phyloP scores from a whole-genome alignment of 2,888 invertebrate genomes.

The Smittia sp. region DNA sequence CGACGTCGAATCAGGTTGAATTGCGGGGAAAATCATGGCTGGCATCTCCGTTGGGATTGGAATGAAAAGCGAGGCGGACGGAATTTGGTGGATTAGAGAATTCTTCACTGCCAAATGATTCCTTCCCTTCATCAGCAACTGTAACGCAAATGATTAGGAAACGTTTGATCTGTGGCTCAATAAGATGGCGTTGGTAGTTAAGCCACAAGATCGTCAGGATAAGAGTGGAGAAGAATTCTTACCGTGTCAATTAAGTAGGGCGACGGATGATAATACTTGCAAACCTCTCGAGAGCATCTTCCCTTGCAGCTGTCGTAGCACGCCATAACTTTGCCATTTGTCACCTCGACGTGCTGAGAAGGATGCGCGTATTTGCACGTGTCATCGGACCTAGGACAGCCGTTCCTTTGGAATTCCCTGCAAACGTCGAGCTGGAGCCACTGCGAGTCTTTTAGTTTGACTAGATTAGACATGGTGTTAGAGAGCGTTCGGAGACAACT shows the following conservation, averaged over 20 bases:
- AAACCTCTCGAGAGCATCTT: slow-evolving; percentile 16
- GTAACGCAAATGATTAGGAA: too few species aligned
- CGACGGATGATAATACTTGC: slow-evolving; percentile 38
- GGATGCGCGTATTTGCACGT: slow-evolving; percentile 30
- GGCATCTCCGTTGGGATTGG: not conserved
- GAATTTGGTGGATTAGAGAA: not conserved
- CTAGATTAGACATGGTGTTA: not conserved
- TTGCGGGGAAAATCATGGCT: not conserved
- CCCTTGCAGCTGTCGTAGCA: slow-evolving; percentile 35
- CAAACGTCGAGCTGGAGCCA: slow-evolving; percentile 41
- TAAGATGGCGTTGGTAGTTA: too few species aligned
- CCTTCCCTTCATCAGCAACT: not conserved
- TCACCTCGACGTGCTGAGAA: not conserved
- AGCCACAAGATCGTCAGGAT: too few species aligned
- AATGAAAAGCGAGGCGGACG: not conserved
- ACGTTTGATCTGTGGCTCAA: too few species aligned
- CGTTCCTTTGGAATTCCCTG: not conserved
- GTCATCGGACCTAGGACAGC: not conserved
- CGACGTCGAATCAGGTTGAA: not conserved
- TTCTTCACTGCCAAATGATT: not conserved
- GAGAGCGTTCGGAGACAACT: not conserved
- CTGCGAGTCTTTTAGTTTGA: slow-evolving; percentile 23
- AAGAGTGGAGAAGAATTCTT: too few species aligned
- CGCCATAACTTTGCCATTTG: slow-evolving; percentile 29
- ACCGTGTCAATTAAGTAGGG: not conserved